Evolutionary conservation across 35 echinoderm and acorn worm genomes (phyloP), one percentile per base, ranked within the genome.

Genomic region (Ophiothrix spiculata): DNA sequence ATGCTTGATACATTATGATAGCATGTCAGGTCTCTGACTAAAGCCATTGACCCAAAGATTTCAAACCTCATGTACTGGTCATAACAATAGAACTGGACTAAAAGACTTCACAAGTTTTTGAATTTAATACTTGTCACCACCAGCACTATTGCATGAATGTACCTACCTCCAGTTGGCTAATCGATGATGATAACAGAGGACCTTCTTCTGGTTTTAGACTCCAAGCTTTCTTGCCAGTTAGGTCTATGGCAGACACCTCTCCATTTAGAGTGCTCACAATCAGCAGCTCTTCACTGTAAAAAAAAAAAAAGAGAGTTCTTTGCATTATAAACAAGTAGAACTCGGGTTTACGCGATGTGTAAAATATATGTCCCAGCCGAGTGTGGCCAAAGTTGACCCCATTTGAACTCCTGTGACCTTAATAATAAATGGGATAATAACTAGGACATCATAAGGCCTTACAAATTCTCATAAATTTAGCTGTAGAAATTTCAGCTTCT

Each of bases 191-290:
- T 35, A 98, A 54, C 1, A 98, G 74, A 37, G 95, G 95, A 32
- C 95, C 95, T 69, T 77, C 79, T 4, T 80, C 91, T n/a, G 95
- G 81, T 79, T 98, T 89, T 75, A 98, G 60, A 88, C 85, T 93
- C 95, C 95, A 98, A 19, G 84, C 81, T 32, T 85, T 64, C 56
- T 83, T 69, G 33, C 95, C 95, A 35, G 36, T 49, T 19, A 97
- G 74, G 33, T 94, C 95, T 39, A 98, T 32, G 13, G 95, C 92
- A 42, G 86, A 83, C 0, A 98, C 81, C 35, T 87, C 75, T 2
- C 95, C 95, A 91, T 98, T 86, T 77, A 98, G 80, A 32, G 95
- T 94, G 80, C 95, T 94, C 17, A 98, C 79, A 37, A 98, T 76
- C 38, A 94, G 63, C 39, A 94, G 46, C 40, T 89, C 81, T 82